Evolutionary conservation across 2,113 vertebrate genomes (phyloP).

Genomic region (Scomber japonicus): DNA sequence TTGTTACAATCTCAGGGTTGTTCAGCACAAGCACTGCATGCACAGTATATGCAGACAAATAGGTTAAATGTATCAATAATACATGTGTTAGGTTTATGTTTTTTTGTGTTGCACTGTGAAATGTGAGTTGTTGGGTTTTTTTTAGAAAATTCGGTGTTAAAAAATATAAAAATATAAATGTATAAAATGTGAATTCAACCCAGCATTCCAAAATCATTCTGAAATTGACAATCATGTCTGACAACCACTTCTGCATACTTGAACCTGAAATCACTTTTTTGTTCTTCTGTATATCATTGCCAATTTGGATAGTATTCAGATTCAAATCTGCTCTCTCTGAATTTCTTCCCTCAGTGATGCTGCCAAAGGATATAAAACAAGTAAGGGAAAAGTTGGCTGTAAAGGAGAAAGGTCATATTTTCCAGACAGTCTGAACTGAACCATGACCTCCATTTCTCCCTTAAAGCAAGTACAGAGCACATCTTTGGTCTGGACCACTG

Average conservation of each 20-base stretch:
- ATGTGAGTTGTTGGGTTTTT: too few relatives aligned
- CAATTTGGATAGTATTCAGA: conserved; percentile 1
- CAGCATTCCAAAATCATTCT: neutral
- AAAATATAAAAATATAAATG: too few relatives aligned
- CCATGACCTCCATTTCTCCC: conserved; percentile 51
- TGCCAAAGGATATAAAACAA: conserved; percentile 11
- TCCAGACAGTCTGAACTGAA: conserved; percentile 49
- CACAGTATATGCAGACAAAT: too few relatives aligned
- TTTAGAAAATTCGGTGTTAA: too few relatives aligned
- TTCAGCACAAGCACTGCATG: too few relatives aligned
- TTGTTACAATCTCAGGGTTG: too few relatives aligned
- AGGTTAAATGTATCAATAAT: too few relatives aligned
- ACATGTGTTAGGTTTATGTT: too few relatives aligned
- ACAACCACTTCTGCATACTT: conserved; percentile 1
- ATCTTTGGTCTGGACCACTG: conserved; percentile 32
- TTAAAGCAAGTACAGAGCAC: conserved; percentile 28
- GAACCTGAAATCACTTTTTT: neutral
- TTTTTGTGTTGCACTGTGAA: too few relatives aligned
- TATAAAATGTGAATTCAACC: neutral
- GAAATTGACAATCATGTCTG: neutral
- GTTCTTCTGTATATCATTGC: neutral
- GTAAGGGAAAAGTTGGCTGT: conserved; percentile 20
- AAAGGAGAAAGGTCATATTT: conserved; percentile 49
- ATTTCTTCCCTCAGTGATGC: neutral
- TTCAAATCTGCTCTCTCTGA: conserved; percentile 1